Percentiles rank a stretch among this genome's conserved stretches.
These are phyloP conservation scores for Coracias cyanogaster DNA, from an alignment of 2,797 vertebrate genomes.

Conservation along the genomic window DNA sequence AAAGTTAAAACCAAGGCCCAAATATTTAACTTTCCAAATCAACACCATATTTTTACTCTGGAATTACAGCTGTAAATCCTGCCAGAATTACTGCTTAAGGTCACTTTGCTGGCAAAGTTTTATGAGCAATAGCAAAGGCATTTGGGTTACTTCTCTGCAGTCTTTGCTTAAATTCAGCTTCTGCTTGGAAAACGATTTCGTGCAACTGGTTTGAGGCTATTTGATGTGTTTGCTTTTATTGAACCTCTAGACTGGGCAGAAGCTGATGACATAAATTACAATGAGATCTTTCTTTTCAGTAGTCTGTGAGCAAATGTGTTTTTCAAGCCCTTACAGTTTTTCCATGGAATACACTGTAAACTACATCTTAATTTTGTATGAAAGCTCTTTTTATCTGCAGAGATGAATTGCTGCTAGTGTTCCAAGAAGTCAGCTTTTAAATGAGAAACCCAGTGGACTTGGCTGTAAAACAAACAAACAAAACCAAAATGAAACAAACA, in stretches of 20 bases:
- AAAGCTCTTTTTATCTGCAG: constrained; percentile 54
- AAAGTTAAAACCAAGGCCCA: background rate
- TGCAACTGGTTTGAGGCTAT: constrained; percentile 21
- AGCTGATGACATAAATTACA: background rate
- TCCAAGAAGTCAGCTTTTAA: constrained; percentile 35
- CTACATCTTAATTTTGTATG: constrained; percentile 52
- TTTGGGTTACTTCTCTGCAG: background rate
- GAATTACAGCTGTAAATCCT: constrained; percentile 31
- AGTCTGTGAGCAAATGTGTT: constrained; percentile 42
- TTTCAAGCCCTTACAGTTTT: constrained; percentile 43
- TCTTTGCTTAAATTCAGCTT: constrained; percentile 19
- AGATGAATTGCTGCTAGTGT: background rate
- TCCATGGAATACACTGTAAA: background rate
- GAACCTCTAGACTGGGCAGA: background rate
- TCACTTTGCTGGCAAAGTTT: constrained; percentile 35
- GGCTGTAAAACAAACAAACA: background rate
- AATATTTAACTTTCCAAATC: background rate
- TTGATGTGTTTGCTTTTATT: constrained; percentile 50
- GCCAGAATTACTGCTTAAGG: constrained; percentile 12
- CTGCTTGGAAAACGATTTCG: constrained; percentile 27
- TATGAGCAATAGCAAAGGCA: constrained; percentile 13
- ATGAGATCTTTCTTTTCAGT: constrained; percentile 44
- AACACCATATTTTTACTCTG: background rate
- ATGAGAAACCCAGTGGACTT: constrained; percentile 1
- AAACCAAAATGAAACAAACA: too few relatives aligned